A percentile compares a stretch with the other conserved stretches of the same genome.
These are phyloP conservation scores for Hydrocynus forskahlii DNA, from an alignment of 2,797 vertebrate genomes.

Conservation along the genomic window DNA sequence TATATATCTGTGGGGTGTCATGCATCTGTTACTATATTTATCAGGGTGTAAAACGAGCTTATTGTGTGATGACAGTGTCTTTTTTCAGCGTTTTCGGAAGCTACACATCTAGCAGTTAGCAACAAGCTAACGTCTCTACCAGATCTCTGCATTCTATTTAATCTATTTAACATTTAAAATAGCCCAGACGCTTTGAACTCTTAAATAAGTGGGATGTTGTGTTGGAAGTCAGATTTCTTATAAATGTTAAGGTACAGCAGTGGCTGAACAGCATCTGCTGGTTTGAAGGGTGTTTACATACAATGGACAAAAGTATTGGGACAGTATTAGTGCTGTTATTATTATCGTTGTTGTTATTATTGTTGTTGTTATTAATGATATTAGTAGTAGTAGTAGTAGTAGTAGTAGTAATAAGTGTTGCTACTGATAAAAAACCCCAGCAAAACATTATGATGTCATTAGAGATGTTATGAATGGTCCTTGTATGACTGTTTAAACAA, in stretches of 20 bases:
- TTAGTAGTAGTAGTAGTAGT: too few species aligned
- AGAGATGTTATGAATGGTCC: too few species aligned
- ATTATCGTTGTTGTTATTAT: too few species aligned
- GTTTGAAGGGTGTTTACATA: neutral
- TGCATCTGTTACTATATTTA: neutral
- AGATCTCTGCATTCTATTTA: neutral
- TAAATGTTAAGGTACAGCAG: neutral
- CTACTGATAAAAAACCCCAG: too few species aligned
- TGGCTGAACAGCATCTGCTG: neutral
- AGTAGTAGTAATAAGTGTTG: too few species aligned
- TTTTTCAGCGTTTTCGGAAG: neutral
- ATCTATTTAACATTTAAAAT: neutral
- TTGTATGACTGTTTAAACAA: too few species aligned
- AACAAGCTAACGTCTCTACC: neutral
- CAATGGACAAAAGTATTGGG: too few species aligned
- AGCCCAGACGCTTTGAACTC: neutral
- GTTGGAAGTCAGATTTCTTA: too few species aligned
- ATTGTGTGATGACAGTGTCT: slow-evolving; percentile 8
- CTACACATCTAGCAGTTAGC: slow-evolving; percentile 3
- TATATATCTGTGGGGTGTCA: neutral
- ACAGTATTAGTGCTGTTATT: too few species aligned
- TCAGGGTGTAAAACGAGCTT: neutral
- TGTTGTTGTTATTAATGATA: too few species aligned
- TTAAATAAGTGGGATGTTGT: neutral
- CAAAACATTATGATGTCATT: too few species aligned